A percentile compares a stretch with the other conserved stretches of the same genome.
phyloP scores from a whole-genome alignment of 1,140 invertebrate genomes.

The Ceratosolen solmsi region DNA sequence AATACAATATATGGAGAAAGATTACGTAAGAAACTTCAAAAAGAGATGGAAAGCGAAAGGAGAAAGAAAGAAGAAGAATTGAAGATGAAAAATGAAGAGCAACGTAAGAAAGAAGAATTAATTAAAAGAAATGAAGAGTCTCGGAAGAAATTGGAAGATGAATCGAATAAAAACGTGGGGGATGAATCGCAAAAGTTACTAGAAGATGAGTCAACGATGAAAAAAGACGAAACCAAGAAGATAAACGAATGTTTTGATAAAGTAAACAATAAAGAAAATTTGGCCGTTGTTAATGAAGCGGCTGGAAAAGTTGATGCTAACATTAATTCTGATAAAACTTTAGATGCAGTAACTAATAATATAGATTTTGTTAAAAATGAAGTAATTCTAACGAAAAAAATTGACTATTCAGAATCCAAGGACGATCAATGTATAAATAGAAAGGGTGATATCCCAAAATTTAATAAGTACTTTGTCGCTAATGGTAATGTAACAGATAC shows the following conservation, averaged over 20 bases:
- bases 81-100: too few relatives aligned
- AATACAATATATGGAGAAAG: constrained; percentile 64
- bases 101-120: background rate
- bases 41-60: constrained; percentile 54
- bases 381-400: background rate
- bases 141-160: background rate
- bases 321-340: background rate
- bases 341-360: background rate
- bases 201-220: constrained; percentile 9
- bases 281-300: constrained; percentile 36
- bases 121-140: background rate
- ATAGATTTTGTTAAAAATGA: background rate
- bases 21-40: constrained; percentile 58
- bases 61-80: constrained; percentile 30
- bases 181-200: background rate
- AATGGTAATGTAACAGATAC: background rate
- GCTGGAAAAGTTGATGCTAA: background rate
- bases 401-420: background rate
- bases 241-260: constrained; percentile 7
- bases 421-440: background rate
- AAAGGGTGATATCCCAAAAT: background rate
- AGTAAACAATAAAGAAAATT: constrained; percentile 55
- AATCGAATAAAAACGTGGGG: background rate
- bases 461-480: background rate
- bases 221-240: background rate